These are phyloP conservation scores for Oxyteleia sp. DNA, from an alignment of 2,888 invertebrate species.

Conservation along the genomic window DNA sequence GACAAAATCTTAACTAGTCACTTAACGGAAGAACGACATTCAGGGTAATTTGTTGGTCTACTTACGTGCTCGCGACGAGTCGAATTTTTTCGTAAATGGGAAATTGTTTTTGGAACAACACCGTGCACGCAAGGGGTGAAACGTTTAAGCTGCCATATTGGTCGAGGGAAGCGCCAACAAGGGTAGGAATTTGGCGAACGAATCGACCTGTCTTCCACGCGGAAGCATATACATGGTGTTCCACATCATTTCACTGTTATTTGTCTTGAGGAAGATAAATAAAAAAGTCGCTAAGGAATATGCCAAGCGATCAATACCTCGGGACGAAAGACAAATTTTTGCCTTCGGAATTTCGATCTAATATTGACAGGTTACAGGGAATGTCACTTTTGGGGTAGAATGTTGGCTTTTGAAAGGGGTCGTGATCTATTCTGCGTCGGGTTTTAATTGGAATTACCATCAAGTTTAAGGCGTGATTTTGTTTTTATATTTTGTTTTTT, in stretches of 20 bases:
- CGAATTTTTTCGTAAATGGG: slow-evolving; percentile 2
- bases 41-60: slow-evolving; percentile 1
- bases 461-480: too few relatives aligned
- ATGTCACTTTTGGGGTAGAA: too few relatives aligned
- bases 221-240: slow-evolving; percentile 46
- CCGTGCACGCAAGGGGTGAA: slow-evolving; percentile 79
- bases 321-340: neutral
- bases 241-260: slow-evolving; percentile 25
- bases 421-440: too few relatives aligned
- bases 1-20: neutral
- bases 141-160: slow-evolving; percentile 83
- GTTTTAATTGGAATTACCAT: too few relatives aligned
- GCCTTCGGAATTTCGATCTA: neutral
- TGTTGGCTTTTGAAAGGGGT: too few relatives aligned
- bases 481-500: too few relatives aligned
- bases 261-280: slow-evolving; percentile 42
- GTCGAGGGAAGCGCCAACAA: slow-evolving; percentile 77
- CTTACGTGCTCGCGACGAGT: slow-evolving; percentile 36
- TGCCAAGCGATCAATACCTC: slow-evolving; percentile 18
- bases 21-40: neutral
- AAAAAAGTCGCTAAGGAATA: slow-evolving; percentile 10
- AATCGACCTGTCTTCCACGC: slow-evolving; percentile 53
- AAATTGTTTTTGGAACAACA: slow-evolving; percentile 66
- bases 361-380: too few relatives aligned
- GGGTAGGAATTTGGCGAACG: slow-evolving; percentile 26